Evolutionary conservation across 2,888 invertebrate species (phyloP).

Genomic region (Mongoloraphidia duomilia): DNA sequence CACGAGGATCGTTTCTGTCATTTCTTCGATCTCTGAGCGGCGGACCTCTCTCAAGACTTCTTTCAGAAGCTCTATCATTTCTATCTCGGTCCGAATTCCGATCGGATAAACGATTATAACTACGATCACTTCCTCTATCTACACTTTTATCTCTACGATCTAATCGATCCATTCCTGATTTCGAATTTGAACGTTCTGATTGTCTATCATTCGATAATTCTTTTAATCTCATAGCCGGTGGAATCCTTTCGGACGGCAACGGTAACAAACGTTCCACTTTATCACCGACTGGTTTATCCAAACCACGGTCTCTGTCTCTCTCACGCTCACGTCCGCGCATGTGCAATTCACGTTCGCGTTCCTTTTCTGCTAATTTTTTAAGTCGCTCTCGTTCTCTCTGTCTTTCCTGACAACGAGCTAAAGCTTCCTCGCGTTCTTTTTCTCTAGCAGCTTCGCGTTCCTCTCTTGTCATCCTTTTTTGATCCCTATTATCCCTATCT

Average conservation of each 20-base stretch:
- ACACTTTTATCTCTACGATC: conserved; percentile 28
- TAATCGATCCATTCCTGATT: conserved; percentile 32
- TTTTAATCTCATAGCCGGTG: conserved; percentile 36
- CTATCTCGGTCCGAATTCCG: conserved; percentile 35
- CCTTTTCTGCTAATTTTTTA: conserved; percentile 33
- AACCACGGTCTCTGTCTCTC: conserved; percentile 38
- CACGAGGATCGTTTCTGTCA: conserved; percentile 31
- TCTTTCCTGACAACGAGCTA: conserved; percentile 48
- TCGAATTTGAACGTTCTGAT: conserved; percentile 34
- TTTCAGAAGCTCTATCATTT: conserved; percentile 31
- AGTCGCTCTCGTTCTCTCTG: conserved; percentile 37
- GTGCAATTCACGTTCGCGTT: conserved; percentile 35
- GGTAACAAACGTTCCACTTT: conserved; percentile 46
- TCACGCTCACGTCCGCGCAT: conserved; percentile 34
- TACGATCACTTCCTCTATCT: conserved; percentile 26
- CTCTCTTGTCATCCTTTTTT: conserved; percentile 33
- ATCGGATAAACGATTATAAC: conserved; percentile 33
- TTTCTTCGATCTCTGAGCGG: conserved; percentile 33
- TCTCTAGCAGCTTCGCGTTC: conserved; percentile 42
- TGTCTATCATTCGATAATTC: conserved; percentile 36
- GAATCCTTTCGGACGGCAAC: conserved; percentile 45
- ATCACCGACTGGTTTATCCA: conserved; percentile 42
- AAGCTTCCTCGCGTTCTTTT: conserved; percentile 47
- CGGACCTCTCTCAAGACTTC: conserved; percentile 30
- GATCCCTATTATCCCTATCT: conserved; percentile 35